These are phyloP conservation scores for Oncorhynchus nerka DNA, from an alignment of 2,113 vertebrate genomes.

Conservation along the genomic window DNA sequence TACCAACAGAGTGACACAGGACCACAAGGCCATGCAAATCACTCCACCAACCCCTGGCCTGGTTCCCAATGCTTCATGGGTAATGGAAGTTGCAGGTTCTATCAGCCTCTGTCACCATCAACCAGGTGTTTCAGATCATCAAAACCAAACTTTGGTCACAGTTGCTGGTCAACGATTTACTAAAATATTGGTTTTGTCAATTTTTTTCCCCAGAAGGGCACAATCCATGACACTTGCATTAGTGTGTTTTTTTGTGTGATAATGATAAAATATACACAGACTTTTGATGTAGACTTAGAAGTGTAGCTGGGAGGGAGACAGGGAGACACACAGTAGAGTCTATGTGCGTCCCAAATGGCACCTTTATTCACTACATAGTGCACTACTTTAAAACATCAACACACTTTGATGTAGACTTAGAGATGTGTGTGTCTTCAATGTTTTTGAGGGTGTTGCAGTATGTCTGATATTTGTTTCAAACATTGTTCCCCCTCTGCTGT, in stretches of 20 bases:
- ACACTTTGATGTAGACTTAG: slow-evolving; percentile 61
- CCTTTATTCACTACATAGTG: too few relatives aligned
- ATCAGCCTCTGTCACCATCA: neutral
- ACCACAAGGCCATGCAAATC: too few relatives aligned
- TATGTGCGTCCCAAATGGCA: slow-evolving; percentile 1
- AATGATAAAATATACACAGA: slow-evolving; percentile 33
- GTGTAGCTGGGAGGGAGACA: slow-evolving; percentile 45
- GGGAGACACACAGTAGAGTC: slow-evolving; percentile 41
- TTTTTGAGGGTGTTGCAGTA: too few relatives aligned
- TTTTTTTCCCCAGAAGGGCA: too few relatives aligned
- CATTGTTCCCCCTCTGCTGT: too few relatives aligned
- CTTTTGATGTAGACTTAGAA: slow-evolving; percentile 63
- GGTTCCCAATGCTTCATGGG: too few relatives aligned
- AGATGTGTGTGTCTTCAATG: slow-evolving; percentile 1
- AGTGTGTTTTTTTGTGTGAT: slow-evolving; percentile 50
- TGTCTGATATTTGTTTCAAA: too few relatives aligned
- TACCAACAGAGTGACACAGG: too few relatives aligned
- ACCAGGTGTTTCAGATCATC: slow-evolving; percentile 7
- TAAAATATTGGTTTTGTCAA: neutral
- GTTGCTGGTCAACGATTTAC: slow-evolving; percentile 1
- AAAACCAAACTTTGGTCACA: slow-evolving; percentile 17
- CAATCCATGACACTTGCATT: neutral
- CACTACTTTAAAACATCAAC: slow-evolving; percentile 20
- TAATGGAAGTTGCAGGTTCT: too few relatives aligned
- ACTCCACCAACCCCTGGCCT: too few relatives aligned